Evolutionary conservation across 2,888 invertebrate species (phyloP).

Genomic region (Poecilobothrus nobilitatus): DNA sequence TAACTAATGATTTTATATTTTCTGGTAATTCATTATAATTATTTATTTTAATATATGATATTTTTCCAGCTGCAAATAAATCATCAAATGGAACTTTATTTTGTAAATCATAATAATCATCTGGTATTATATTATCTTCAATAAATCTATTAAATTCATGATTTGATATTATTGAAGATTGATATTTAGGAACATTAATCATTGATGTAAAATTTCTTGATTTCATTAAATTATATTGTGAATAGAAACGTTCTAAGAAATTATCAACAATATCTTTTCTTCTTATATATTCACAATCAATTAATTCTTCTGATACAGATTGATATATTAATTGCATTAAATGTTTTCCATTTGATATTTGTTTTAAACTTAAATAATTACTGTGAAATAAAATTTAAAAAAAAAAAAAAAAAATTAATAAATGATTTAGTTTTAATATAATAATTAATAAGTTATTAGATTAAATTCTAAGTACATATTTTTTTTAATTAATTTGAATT

Average conservation of each 20-base stretch:
- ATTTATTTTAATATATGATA: slow-evolving; percentile 19
- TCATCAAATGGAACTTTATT: slow-evolving; percentile 15
- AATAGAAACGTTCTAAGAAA: slow-evolving; percentile 46
- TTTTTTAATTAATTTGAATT: too few relatives aligned
- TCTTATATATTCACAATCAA: slow-evolving; percentile 50
- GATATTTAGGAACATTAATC: background rate
- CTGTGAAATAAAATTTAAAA: slow-evolving; percentile 27
- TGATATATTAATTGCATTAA: slow-evolving; percentile 51
- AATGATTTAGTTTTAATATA: too few relatives aligned
- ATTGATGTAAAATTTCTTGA: slow-evolving; percentile 21
- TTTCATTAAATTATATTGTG: slow-evolving; percentile 34
- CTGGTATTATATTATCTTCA: slow-evolving; percentile 20
- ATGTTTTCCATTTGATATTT: slow-evolving; percentile 49
- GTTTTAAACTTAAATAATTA: slow-evolving; percentile 45
- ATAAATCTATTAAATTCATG: slow-evolving; percentile 21
- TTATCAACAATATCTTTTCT: slow-evolving; percentile 40
- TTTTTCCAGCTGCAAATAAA: slow-evolving; percentile 21
- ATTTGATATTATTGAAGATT: slow-evolving; percentile 14
- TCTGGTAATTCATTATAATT: slow-evolving; percentile 20
- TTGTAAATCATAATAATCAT: slow-evolving; percentile 21
- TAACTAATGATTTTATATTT: slow-evolving; percentile 21
- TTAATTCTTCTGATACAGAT: slow-evolving; percentile 41
- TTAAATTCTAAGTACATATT: too few relatives aligned
- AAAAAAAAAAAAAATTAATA: background rate
- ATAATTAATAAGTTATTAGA: too few relatives aligned